Percentiles rank a stretch among this genome's conserved stretches.
Conservation (phyloP, 2,113 vertebrate genomes). For the Geococcyx californianus region DNA sequence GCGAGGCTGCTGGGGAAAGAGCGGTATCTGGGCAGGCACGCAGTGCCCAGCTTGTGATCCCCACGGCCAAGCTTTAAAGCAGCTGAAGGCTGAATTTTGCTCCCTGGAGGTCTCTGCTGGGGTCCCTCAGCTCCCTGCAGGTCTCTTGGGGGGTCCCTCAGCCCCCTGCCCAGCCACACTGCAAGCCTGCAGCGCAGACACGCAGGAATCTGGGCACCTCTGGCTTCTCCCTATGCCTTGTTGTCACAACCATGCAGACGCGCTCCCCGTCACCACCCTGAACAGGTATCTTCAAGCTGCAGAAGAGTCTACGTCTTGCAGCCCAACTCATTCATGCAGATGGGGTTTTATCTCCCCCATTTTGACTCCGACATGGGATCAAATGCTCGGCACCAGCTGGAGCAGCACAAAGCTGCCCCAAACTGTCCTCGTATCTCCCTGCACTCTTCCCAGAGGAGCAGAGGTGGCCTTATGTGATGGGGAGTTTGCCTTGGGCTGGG, state of each 20-base stretch:
- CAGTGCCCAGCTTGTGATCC: neutral
- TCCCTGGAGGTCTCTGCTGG: neutral
- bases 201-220: neutral
- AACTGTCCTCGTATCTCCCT: neutral
- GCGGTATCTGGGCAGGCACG: neutral
- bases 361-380: neutral
- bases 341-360: neutral
- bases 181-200: neutral
- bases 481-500: neutral
- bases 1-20: neutral
- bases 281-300: neutral
- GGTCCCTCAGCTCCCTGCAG: neutral
- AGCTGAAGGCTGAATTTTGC: neutral
- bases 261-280: neutral
- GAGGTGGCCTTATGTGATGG: no score
- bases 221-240: neutral
- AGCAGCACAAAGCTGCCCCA: neutral
- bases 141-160: no score
- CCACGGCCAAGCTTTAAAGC: neutral
- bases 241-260: no score
- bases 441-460: neutral
- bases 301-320: neutral
- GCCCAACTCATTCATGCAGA: neutral
- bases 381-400: neutral
- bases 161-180: no score